phyloP scores from a whole-genome alignment of 2,888 invertebrate species.

The Linnaemya vulpina region DNA sequence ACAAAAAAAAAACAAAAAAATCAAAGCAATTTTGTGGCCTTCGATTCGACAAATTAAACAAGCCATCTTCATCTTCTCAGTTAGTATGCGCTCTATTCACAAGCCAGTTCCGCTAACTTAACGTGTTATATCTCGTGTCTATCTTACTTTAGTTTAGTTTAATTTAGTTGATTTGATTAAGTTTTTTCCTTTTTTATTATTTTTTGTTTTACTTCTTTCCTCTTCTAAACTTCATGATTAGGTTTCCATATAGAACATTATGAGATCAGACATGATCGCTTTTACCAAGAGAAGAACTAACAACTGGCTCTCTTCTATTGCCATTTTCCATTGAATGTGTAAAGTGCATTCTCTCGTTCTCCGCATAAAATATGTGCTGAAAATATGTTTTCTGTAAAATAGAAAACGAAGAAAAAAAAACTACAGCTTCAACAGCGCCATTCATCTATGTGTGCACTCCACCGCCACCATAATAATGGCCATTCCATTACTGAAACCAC shows the following conservation, averaged over 20 bases:
- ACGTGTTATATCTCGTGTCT: slow-evolving; percentile 70
- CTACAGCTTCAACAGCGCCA: slow-evolving; percentile 27
- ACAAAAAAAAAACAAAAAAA: slow-evolving; percentile 3
- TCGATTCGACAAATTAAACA: slow-evolving; percentile 76
- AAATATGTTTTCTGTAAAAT: slow-evolving; percentile 2
- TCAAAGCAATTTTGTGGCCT: slow-evolving; percentile 72
- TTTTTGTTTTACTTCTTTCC: slow-evolving; percentile 16
- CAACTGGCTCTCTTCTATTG: slow-evolving; percentile 3
- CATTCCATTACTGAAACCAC: slow-evolving; percentile 46
- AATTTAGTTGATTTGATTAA: slow-evolving; percentile 57
- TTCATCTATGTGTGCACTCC: not conserved
- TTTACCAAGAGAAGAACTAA: not conserved
- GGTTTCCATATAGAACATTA: not conserved
- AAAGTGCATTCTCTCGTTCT: slow-evolving; percentile 29
- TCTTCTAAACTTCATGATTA: slow-evolving; percentile 27
- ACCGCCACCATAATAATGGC: slow-evolving; percentile 23
- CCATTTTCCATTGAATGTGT: slow-evolving; percentile 23
- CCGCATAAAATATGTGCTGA: not conserved
- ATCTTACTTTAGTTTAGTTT: slow-evolving; percentile 65
- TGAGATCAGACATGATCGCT: not conserved
- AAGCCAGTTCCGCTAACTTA: slow-evolving; percentile 70
- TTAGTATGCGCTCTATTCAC: slow-evolving; percentile 41
- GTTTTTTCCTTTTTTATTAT: slow-evolving; percentile 17
- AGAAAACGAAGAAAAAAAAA: not conserved
- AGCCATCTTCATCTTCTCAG: slow-evolving; percentile 29